These are phyloP conservation scores for Acanthaster planci DNA, from an alignment of 35 echinoderm and acorn worm genomes.

Conservation along the genomic window DNA sequence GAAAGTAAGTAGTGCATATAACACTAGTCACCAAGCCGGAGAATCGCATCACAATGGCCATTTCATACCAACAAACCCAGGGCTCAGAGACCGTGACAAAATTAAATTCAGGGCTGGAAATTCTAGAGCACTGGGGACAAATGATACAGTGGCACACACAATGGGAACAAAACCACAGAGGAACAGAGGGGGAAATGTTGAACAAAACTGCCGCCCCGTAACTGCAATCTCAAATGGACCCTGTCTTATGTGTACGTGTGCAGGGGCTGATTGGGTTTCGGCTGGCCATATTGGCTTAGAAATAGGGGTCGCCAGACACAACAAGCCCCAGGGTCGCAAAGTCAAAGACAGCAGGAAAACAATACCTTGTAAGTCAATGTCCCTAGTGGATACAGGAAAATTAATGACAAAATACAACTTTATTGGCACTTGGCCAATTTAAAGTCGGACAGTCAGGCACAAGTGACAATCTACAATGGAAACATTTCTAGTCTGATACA, in stretches of 20 bases:
- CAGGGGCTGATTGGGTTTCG: neutral
- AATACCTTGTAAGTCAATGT: slow-evolving; percentile 1
- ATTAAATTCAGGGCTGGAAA: slow-evolving; percentile 24
- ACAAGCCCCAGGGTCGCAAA: neutral
- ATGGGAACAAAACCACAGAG: slow-evolving; percentile 29
- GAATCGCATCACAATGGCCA: neutral
- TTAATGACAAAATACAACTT: no score
- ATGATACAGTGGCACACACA: slow-evolving; percentile 30
- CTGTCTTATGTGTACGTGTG: neutral
- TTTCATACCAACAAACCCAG: neutral
- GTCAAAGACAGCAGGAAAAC: slow-evolving; percentile 9
- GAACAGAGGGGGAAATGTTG: slow-evolving; percentile 21
- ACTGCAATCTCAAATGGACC: slow-evolving; percentile 8
- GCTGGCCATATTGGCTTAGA: neutral
- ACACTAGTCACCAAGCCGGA: neutral
- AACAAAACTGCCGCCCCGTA: neutral
- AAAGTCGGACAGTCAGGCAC: no score
- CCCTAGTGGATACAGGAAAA: neutral
- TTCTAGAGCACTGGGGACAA: slow-evolving; percentile 17
- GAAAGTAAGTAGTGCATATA: neutral
- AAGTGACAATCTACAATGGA: no score
- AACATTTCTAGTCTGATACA: no score
- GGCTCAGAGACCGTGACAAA: slow-evolving; percentile 15
- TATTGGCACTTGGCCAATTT: no score
- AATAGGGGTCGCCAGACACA: slow-evolving; percentile 1